Evolutionary conservation across 2,113 vertebrate species (phyloP).

Genomic region (Thamnophis sirtalis): DNA sequence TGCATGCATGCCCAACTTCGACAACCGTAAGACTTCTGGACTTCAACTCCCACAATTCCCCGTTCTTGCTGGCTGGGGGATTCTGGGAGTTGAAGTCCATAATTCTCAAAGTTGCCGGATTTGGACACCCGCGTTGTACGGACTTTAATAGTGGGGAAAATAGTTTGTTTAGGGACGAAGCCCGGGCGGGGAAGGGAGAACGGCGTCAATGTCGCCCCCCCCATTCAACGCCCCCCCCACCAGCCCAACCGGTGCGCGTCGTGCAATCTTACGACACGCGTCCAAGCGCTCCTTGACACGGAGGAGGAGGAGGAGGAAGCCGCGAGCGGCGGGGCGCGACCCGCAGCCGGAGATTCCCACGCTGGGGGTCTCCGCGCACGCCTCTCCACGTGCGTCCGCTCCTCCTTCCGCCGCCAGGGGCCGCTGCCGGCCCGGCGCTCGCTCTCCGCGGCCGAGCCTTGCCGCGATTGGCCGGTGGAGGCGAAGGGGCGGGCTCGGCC

Average conservation of each 20-base stretch:
- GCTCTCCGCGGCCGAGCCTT: not conserved
- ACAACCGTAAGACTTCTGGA: no score
- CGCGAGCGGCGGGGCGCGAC: no score
- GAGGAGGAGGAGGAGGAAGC: not conserved
- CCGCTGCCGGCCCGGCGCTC: not conserved
- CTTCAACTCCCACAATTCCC: no score
- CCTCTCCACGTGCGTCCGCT: not conserved
- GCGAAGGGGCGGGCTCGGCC: not conserved
- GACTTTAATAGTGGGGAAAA: not conserved
- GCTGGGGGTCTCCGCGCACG: not conserved
- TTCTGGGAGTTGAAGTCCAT: not conserved
- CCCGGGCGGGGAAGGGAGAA: not conserved
- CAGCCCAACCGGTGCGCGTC: not conserved
- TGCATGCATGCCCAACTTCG: not conserved
- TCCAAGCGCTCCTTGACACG: not conserved
- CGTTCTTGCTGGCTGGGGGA: no score
- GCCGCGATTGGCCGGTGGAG: not conserved
- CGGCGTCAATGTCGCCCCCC: not conserved
- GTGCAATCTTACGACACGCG: not conserved
- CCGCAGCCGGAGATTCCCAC: not conserved
- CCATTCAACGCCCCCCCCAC: not conserved
- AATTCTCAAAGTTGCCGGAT: not conserved
- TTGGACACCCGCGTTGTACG: not conserved
- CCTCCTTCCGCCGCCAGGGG: not conserved
- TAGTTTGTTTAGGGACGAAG: not conserved